phyloP scores from a whole-genome alignment of 92 coral and sea anemone genomes.

The Bergia sp. region DNA sequence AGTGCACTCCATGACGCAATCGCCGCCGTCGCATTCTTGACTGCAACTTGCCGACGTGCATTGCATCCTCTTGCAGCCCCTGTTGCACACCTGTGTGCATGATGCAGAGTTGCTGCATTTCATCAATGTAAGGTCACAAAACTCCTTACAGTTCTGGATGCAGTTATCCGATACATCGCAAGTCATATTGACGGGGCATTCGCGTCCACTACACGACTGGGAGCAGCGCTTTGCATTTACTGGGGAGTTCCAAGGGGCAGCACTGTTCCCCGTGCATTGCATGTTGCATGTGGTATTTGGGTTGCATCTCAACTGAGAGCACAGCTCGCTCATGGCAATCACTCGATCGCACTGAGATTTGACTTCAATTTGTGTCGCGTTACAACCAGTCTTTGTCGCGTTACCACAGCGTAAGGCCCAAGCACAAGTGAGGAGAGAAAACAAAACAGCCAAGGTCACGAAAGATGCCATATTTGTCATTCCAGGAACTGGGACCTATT shows the following conservation, averaged over 20 bases:
- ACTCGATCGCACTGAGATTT: conserved; percentile 15
- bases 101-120: conserved; percentile 13
- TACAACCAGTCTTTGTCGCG: neutral
- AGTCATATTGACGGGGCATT: conserved; percentile 28
- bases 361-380: conserved; percentile 21
- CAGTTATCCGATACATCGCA: conserved; percentile 24
- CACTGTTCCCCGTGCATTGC: conserved; percentile 24
- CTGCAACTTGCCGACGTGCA: conserved; percentile 25
- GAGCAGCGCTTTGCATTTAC: conserved; percentile 10
- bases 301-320: conserved; percentile 16
- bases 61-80: conserved; percentile 24
- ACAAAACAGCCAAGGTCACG: neutral
- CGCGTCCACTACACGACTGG: conserved; percentile 4
- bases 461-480: conserved; percentile 12
- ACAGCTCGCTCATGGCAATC: neutral
- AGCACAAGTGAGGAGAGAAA: conserved; percentile 7
- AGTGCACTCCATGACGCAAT: conserved; percentile 37
- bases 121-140: conserved; percentile 15
- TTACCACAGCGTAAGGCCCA: conserved; percentile 16
- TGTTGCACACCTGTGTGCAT: conserved; percentile 41
- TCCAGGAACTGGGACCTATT: neutral
- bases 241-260: neutral
- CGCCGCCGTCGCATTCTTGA: conserved; percentile 26
- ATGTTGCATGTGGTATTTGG: conserved; percentile 34
- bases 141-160: conserved; percentile 23